Evolutionary conservation across 2,113 vertebrate species (phyloP), one percentile per base, ranked within the genome.

Genomic region (Sitta europaea): DNA sequence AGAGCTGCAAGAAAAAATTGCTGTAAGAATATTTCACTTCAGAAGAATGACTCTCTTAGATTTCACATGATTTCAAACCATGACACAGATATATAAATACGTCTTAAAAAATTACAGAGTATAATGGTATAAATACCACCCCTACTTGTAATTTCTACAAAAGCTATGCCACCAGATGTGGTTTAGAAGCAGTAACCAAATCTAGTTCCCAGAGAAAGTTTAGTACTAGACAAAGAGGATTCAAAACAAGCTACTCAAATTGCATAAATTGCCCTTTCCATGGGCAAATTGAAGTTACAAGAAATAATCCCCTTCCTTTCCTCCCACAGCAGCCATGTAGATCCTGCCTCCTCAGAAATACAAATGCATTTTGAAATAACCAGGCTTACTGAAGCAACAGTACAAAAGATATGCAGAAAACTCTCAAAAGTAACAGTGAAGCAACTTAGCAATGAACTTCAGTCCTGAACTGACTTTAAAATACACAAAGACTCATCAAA

Each of bases 1-100:
- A 95, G 61, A 95, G 85, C 98, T 98, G 80, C 7, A 94, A 81
- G 36, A 96, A 15, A 92, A 84, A 86, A 96, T 9, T 1, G 3
- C 7, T 31, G 14, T 96, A 73, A 87, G 71, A 90, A 51, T 54
- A 47, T 43, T 75, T 81, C 59, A 45, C 15, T 74, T 79, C 19
- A 1, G 6, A 79, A 57, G 11, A 59, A 11, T 2, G 7, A 67
- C 5, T 5, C 14, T 76, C 77, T 54, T 25, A 85, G 10, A 43
- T 76, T 76, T 67, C 48, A 79, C 5, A 24, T 17, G 5, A 86
- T 43, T n/a, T n/a, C n/a, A n/a, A n/a, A n/a, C n/a, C n/a, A n/a
- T n/a, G n/a, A n/a, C n/a, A 12, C 24, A 47, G 15, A 47, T 35
- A 79, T 3, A 57, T 6, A 89, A 76, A 85, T 45, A 43, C 0